Percentiles rank a stretch among this genome's conserved stretches.
Evolutionary conservation across 2,113 vertebrate genomes (phyloP).

Genomic region (Dipodomys ordii): DNA sequence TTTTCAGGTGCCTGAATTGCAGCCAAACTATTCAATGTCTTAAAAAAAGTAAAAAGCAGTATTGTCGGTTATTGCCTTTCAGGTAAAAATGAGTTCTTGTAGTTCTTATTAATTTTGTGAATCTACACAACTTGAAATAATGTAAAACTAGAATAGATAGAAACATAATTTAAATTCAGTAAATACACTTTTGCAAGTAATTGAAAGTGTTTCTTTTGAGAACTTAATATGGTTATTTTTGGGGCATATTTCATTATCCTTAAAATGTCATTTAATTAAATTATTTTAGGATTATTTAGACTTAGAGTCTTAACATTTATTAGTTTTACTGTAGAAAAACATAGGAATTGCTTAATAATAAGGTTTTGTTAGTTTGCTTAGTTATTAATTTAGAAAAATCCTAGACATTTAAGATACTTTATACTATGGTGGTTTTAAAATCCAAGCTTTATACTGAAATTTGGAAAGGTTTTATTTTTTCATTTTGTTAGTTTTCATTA

Average conservation of each 20-base stretch:
- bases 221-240: conserved; percentile 40
- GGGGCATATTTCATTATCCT: conserved; percentile 39
- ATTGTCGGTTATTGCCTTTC: not conserved
- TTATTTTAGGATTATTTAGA: conserved; percentile 44
- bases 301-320: conserved; percentile 34
- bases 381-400: not conserved
- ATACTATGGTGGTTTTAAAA: not conserved
- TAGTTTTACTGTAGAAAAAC: conserved; percentile 39
- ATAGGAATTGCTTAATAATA: not conserved
- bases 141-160: not conserved
- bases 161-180: conserved; percentile 30
- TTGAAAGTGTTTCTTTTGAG: conserved; percentile 43
- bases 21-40: not conserved
- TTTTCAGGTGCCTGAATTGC: not conserved
- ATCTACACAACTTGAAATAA: conserved; percentile 26
- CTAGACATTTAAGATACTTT: not conserved
- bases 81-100: not conserved
- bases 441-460: not conserved
- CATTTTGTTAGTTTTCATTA: not conserved
- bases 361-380: conserved; percentile 19
- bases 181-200: conserved; percentile 31
- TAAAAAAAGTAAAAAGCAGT: not conserved
- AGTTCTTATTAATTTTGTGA: not conserved
- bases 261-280: conserved; percentile 58
- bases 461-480: conserved; percentile 10